Evolutionary conservation across 2,797 vertebrate genomes (phyloP).

Genomic region (Vireo griseus): DNA sequence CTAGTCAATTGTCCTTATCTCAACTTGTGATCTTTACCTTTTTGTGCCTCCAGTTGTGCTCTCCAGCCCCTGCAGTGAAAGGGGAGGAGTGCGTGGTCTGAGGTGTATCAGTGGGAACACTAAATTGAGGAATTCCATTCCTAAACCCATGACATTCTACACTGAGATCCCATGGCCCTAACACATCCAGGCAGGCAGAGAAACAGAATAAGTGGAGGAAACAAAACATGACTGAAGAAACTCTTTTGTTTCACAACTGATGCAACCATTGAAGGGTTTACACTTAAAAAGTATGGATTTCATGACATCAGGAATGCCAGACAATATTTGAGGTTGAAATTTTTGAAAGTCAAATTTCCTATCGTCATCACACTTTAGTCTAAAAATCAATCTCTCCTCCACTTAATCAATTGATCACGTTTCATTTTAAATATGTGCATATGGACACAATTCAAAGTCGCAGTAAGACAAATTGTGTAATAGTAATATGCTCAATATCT

Average conservation of each 20-base stretch:
- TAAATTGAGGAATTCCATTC: background rate
- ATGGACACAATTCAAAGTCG: background rate
- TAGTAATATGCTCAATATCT: background rate
- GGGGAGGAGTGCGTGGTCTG: background rate
- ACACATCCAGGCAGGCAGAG: background rate
- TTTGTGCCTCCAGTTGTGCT: background rate
- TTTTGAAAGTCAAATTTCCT: background rate
- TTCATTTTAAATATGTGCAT: background rate
- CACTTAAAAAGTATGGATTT: background rate
- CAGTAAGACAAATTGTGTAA: background rate
- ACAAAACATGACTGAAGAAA: background rate
- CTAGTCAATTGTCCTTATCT: background rate
- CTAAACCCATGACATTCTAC: background rate
- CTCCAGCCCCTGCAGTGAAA: rapidly evolving
- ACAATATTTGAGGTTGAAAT: background rate
- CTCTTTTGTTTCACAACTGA: background rate
- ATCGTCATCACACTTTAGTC: background rate
- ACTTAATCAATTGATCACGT: background rate
- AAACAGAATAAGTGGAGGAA: background rate
- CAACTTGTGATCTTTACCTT: background rate
- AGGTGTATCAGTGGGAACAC: background rate
- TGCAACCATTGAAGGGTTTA: background rate
- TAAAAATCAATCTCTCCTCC: background rate
- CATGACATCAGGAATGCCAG: rapidly evolving
- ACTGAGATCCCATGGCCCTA: background rate